Evolutionary conservation across 2,113 vertebrate species (phyloP), one percentile per base, ranked within the genome.

Genomic region (Mesitornis unicolor): DNA sequence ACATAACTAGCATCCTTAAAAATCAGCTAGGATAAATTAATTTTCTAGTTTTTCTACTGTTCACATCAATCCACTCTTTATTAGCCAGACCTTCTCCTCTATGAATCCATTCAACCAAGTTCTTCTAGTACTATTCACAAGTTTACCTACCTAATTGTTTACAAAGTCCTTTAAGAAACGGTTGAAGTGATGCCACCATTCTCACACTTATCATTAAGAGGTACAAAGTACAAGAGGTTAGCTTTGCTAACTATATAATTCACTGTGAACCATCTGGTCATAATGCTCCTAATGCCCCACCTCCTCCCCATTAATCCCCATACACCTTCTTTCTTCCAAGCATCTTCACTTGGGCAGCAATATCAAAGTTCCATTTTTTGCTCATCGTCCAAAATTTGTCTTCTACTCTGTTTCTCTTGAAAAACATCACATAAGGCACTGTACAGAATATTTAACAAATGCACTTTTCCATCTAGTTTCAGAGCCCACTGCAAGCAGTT

Each of bases 11-110:
- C 8, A 61, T 20, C 17, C 36, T 73, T 56, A 56, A 76, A n/a
- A 15, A 71, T 3, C 12, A 75, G 4, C 9, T 54, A 70, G 6
- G 78, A 68, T 0, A 51, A 87, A 43, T 59, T 6, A 0, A 0
- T 68, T 68, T 63, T 21, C 31, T 48, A 42, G 6, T 73, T 86
- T 76, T 86, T 64, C 59, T 84, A 13, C 24, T 57, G 7, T 69
- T 51, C 73, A 65, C 28, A 75, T 79, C 22, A 36, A 36, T 40
- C 28, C 5, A 60, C 10, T 36, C 25, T 33, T 1, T 42, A 51
- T 19, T 43, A 78, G 26, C 31, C 19, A 87, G 24, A 53, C 8
- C 18, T 38, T 5, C 4, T 35, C 54, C 4, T 35, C 54, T 35
- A 19, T 10, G 10, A 91, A 67, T 33, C 11, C 9, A 50, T 36